phyloP scores from a whole-genome alignment of 2,888 invertebrate genomes.

The Eupithecia exiguata region DNA sequence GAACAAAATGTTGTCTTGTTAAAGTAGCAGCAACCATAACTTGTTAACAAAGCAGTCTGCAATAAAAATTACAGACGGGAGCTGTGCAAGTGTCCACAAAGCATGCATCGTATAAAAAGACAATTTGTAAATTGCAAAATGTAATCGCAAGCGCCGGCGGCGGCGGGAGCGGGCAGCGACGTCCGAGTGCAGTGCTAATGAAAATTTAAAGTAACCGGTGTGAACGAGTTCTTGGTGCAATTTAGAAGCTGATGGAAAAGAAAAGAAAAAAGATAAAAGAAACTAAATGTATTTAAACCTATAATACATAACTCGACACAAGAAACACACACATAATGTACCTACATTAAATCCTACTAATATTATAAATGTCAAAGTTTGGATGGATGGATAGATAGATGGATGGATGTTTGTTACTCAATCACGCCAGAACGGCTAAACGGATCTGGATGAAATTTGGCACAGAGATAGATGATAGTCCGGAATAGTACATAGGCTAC shows the following conservation, averaged over 20 bases:
- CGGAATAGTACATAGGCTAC: no score
- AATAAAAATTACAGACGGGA: conserved; percentile 37
- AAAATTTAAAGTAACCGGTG: conserved; percentile 79
- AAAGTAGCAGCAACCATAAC: conserved; percentile 22
- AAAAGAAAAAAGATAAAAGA: background rate
- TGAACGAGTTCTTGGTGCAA: conserved; percentile 49
- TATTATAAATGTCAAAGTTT: no score
- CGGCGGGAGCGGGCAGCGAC: conserved; percentile 44
- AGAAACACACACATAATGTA: no score
- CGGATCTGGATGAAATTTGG: no score
- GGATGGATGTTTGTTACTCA: no score
- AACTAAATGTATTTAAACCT: background rate
- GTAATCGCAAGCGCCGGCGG: conserved; percentile 66
- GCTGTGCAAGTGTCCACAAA: conserved; percentile 47
- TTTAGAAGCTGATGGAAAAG: conserved; percentile 38
- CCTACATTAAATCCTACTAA: no score
- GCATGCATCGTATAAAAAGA: conserved; percentile 66
- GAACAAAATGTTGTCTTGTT: background rate
- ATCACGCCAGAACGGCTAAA: no score
- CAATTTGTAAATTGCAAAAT: conserved; percentile 74
- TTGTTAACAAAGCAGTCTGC: conserved; percentile 19
- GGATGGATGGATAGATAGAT: no score
- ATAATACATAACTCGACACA: no score
- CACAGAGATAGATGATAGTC: no score
- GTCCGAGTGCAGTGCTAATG: conserved; percentile 65